Conservation (phyloP, 2,113 vertebrate species). For the Vulpes lagopus region DNA sequence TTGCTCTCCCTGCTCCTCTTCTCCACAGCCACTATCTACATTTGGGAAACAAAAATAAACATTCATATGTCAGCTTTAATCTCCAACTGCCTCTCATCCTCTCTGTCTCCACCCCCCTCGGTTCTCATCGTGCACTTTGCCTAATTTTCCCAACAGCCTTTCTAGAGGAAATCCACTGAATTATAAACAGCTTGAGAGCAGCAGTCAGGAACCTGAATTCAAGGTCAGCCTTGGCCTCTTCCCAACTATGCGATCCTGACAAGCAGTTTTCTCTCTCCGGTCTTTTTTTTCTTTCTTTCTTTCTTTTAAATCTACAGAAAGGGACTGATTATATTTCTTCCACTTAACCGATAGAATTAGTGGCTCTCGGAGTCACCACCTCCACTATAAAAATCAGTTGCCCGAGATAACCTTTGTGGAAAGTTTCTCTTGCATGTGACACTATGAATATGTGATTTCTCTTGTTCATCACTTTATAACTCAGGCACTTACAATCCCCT, state of each 20-base stretch:
- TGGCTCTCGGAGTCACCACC: neutral
- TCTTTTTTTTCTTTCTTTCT: conserved; percentile 1
- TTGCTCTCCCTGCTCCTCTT: neutral
- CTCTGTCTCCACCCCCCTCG: neutral
- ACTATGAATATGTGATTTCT: neutral
- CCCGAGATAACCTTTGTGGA: neutral
- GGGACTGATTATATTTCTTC: neutral
- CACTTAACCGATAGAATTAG: neutral
- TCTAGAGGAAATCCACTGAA: neutral
- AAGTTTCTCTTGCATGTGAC: neutral
- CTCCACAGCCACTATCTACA: neutral
- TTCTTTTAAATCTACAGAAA: neutral
- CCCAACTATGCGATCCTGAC: neutral
- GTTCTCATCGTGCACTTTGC: conserved; percentile 11
- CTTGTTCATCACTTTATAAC: neutral
- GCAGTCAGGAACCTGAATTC: neutral
- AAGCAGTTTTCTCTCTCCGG: neutral
- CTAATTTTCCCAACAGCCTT: conserved; percentile 15
- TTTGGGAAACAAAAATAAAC: conserved; percentile 41
- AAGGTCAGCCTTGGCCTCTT: conserved; percentile 21
- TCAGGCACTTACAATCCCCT: neutral
- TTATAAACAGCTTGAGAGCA: neutral
- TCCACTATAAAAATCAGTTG: neutral
- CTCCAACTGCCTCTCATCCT: neutral
- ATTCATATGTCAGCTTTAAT: neutral